A percentile compares a stretch with the other conserved stretches of the same genome.
phyloP scores from a whole-genome alignment of 2,797 vertebrate genomes.

The Cossypha caffra region DNA sequence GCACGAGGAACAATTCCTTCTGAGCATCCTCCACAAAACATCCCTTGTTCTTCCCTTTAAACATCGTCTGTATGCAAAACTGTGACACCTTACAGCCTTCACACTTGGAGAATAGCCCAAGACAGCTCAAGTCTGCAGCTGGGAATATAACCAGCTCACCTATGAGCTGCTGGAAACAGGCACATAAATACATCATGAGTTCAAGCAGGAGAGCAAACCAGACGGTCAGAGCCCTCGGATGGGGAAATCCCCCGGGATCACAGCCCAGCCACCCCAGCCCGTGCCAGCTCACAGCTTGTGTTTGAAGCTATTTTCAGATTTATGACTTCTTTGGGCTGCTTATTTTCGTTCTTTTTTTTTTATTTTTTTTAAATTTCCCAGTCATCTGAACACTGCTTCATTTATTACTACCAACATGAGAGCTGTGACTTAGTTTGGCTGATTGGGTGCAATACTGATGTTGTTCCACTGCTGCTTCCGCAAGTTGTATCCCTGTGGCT shows the following conservation, averaged over 20 bases:
- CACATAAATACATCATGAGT: fast-evolving
- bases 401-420: neutral
- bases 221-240: fast-evolving
- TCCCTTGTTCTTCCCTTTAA: too few relatives aligned
- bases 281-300: neutral
- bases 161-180: neutral
- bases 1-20: neutral
- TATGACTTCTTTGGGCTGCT: neutral
- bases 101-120: fast-evolving
- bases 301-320: neutral
- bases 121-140: neutral
- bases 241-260: fast-evolving
- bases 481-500: fast-evolving
- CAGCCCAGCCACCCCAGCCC: neutral
- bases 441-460: fast-evolving
- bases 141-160: neutral
- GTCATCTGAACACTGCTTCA: neutral
- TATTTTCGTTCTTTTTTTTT: neutral
- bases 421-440: neutral
- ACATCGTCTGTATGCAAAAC: neutral
- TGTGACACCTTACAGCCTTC: fast-evolving
- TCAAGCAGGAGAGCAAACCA: neutral
- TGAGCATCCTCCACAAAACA: neutral
- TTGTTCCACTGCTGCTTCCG: fast-evolving
- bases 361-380: neutral